Percentiles rank a stretch among this genome's conserved stretches.
phyloP scores from a whole-genome alignment of 2,888 invertebrate species.

The Koerneria pararmatus region DNA sequence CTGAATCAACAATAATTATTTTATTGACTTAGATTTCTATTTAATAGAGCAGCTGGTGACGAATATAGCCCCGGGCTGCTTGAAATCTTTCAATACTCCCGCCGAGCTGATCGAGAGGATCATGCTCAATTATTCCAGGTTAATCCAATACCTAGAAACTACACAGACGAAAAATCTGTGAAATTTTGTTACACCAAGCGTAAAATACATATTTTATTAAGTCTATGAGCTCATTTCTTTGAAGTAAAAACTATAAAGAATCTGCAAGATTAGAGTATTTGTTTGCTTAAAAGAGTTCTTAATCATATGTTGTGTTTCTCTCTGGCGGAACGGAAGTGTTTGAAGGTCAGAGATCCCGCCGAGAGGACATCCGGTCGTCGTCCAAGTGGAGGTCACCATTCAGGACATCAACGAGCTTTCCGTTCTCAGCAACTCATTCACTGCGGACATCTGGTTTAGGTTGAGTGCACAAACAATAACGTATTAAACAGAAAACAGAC shows the following conservation, averaged over 20 bases:
- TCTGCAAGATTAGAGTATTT: too few relatives aligned
- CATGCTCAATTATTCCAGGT: constrained; percentile 24
- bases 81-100: constrained; percentile 17
- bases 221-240: too few relatives aligned
- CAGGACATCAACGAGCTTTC: constrained; percentile 55
- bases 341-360: constrained; percentile 30
- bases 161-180: too few relatives aligned
- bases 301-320: not conserved
- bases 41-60: too few relatives aligned
- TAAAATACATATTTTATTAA: too few relatives aligned
- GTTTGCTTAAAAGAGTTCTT: not conserved
- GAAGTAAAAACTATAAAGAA: too few relatives aligned
- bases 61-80: too few relatives aligned
- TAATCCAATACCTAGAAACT: not conserved
- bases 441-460: constrained; percentile 57
- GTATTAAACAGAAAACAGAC: too few relatives aligned
- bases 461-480: constrained; percentile 6
- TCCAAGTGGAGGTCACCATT: constrained; percentile 52
- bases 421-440: constrained; percentile 53
- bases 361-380: constrained; percentile 39
- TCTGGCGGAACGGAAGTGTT: not conserved
- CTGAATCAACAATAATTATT: too few relatives aligned
- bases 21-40: too few relatives aligned
- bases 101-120: constrained; percentile 23
- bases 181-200: too few relatives aligned